Conservation (phyloP, 2,797 vertebrate genomes). For the Sebastes flavidus region DNA sequence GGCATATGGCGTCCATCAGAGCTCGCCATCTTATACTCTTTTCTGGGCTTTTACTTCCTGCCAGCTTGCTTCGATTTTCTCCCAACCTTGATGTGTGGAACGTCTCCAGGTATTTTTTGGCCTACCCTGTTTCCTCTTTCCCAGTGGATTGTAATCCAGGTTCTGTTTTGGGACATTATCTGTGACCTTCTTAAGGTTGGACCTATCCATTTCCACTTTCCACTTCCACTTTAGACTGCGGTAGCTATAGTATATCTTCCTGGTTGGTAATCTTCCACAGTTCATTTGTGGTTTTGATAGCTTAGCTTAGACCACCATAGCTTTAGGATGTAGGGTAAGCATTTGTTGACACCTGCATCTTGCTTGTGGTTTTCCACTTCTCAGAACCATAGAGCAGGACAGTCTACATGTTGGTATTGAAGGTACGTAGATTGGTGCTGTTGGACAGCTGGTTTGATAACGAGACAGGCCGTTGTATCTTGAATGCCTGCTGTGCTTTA, state of each 20-base stretch:
- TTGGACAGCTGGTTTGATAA: neutral
- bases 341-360: neutral
- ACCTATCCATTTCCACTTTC: neutral
- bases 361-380: neutral
- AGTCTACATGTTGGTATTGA: neutral
- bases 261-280: neutral
- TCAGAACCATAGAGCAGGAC: neutral
- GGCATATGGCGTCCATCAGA: neutral
- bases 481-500: neutral
- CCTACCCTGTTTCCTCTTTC: neutral
- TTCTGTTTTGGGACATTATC: neutral
- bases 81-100: neutral
- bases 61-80: neutral
- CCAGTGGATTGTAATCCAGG: neutral
- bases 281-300: neutral
- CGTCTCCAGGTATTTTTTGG: neutral
- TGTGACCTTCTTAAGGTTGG: neutral
- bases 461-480: neutral
- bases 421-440: neutral
- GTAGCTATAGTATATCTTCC: neutral
- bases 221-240: neutral
- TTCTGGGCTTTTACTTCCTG: neutral
- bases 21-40: neutral
- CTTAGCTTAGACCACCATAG: neutral
- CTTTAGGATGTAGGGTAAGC: neutral